Base-by-base conservation (phyloP, 1,140 invertebrate species). In the Condylostylus longicornis region DNA sequence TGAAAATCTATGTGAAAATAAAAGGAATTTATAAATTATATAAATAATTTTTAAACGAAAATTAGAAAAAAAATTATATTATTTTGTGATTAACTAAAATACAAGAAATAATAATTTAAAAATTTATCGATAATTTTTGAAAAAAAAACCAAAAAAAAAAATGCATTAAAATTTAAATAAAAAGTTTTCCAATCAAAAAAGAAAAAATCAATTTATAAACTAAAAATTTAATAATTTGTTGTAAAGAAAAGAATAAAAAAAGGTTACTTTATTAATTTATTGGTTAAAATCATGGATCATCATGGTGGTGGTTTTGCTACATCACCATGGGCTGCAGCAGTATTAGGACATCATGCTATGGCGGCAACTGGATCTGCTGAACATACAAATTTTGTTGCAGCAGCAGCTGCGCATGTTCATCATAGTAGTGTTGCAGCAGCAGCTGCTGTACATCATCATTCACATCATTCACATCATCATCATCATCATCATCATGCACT, bases 291-390 rank as follows among this genome's bases (percentile, higher is more conserved):
- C 43, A 75, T 77, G 75, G 74, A 77, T 61, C 75, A 76, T 51
- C 70, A 72, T 15, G 70, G 74, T 37, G 53, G 54, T 48, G 74
- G 75, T 19, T 77, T 77, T 49, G 68, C 72, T 31, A 64, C 72
- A 33, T 75, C 74, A 48, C 73, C 75, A 38, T 77, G 75, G 75
- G 75, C 75, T 44, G 73, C 74, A 34, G 73, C 74, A 34, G 69
- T 78, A 49, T 61, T 77, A 40, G 74, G 73, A 22, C 74, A 77
- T 51, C 67, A 69, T 46, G 54, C 63, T 38, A 53, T 54, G 52
- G 54, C 52, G n/a, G 49, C 52, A 29, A 33, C 15, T 36, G 43
- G 46, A 43, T 42, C 33, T 20, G 43, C 46, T 45, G 52, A 44
- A 39, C 56, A 65, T 50, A 58, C 63, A 45, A 50, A 62, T 47